Conservation (phyloP, 1,140 invertebrate species). For the Trichonephila inaurata region DNA sequence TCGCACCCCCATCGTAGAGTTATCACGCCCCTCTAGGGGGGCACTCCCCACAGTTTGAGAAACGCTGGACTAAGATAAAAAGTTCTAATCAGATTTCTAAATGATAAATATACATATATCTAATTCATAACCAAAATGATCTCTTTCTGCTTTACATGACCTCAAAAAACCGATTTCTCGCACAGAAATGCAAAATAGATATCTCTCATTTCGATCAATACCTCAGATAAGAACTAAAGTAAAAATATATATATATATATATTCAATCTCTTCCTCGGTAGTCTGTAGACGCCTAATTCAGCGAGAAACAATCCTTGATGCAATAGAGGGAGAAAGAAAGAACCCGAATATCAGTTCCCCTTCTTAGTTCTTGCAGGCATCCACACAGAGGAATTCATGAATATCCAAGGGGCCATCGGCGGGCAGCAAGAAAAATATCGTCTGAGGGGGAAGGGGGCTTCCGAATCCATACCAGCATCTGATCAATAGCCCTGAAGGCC, state of each 20-base stretch:
- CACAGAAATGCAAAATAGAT: neutral
- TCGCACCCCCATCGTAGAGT: no score
- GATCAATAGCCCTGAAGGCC: slow-evolving; percentile 48
- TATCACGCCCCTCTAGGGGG: no score
- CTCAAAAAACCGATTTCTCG: neutral
- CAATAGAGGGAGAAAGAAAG: neutral
- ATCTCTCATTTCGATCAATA: neutral
- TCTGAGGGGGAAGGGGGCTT: neutral
- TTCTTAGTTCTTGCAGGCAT: neutral
- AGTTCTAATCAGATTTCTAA: no score
- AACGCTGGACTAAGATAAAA: no score
- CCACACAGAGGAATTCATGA: slow-evolving; percentile 22
- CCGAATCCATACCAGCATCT: slow-evolving; percentile 52
- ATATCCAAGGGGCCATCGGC: slow-evolving; percentile 25
- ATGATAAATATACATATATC: no score
- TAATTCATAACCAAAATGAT: no score
- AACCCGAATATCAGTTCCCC: slow-evolving; percentile 7
- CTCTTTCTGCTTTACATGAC: neutral
- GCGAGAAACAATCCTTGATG: slow-evolving; percentile 37
- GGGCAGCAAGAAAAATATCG: slow-evolving; percentile 14
- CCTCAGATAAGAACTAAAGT: neutral
- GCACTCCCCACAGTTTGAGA: no score
- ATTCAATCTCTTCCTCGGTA: neutral
- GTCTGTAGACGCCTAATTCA: slow-evolving; percentile 11
- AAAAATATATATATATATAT: neutral